Conservation (phyloP, 53 echinoderm and acorn worm genomes). For the Arbacia lixula region DNA sequence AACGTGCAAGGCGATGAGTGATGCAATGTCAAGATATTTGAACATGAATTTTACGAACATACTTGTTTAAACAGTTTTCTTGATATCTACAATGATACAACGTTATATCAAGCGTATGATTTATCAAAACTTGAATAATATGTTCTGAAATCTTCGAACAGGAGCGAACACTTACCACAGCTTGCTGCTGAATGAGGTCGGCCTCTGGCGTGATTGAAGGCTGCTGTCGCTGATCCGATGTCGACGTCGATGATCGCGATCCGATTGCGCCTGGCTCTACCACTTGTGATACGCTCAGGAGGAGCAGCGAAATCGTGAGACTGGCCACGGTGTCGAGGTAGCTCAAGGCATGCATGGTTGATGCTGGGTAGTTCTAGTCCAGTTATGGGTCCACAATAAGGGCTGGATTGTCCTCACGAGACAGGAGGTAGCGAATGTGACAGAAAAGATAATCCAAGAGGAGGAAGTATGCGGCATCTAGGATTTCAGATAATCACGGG, state of each 20-base stretch:
- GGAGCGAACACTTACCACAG: slow-evolving; percentile 7
- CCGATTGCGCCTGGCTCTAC: slow-evolving; percentile 29
- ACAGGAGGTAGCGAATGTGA: no score
- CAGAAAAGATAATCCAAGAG: no score
- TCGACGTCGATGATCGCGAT: background rate
- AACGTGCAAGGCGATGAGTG: no score
- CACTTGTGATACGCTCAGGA: slow-evolving; percentile 5
- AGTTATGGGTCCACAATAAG: background rate
- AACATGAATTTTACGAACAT: no score
- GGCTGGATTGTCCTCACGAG: no score
- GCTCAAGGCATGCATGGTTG: slow-evolving; percentile 3
- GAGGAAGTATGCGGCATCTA: no score
- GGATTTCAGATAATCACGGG: no score
- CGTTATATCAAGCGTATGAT: no score
- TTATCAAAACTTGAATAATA: no score
- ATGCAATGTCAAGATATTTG: no score
- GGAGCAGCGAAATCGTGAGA: slow-evolving; percentile 8
- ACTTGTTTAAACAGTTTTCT: no score
- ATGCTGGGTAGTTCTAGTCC: background rate
- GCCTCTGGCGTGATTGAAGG: slow-evolving; percentile 1
- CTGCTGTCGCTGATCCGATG: slow-evolving; percentile 7
- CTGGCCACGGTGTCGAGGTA: background rate
- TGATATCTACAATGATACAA: no score
- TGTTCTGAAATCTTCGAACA: background rate
- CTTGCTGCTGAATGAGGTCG: slow-evolving; percentile 25